Evolutionary conservation across 1,140 invertebrate species (phyloP), one percentile per base, ranked within the genome.

Genomic region (Drosophila murphyi): DNA sequence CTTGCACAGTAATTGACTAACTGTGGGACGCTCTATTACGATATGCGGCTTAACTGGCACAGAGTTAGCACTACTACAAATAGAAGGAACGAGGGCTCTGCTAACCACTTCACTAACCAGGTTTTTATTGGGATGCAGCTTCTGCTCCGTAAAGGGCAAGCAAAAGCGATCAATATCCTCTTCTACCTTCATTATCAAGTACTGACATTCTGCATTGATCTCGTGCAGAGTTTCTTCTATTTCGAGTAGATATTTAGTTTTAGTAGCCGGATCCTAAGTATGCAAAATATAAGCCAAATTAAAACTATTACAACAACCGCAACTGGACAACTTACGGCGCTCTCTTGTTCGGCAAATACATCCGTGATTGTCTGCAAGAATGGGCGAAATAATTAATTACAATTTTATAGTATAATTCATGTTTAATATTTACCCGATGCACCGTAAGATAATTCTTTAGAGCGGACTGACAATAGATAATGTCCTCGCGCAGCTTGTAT

Each of bases 161-260:
- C 72, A 85, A 39, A 92, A 92, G 29, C 72, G 72, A 41, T 88
- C 80, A 3, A 92, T 79, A 56, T 87, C 72, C 5, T 90, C 77
- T 31, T 87, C 76, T 0, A 92, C 56, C 5, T 77, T 74, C 4
- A 91, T 4, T 2, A 83, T 55, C 47, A 92, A 54, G 31, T 78
- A 90, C 48, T 91, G 69, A 31, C 91, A 81, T 52, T 92, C 91
- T 2, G 80, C 81, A 76, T 91, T 92, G 4, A 92, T 68, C 39
- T 91, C 74, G 45, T 83, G 64, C 28, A 92, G 61, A 5, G 78
- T 69, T 1, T 76, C 74, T 48, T 92, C 82, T 28, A 92, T 56
- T 28, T 92, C 91, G 10, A 68, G 45, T 2, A 92, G 61, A 32
- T 78, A 79, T 0, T 39, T 70, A 12, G 81, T 68, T 56, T 87